These are phyloP conservation scores for Haplochromis burtoni DNA, from an alignment of 2,113 vertebrate genomes.

Conservation along the genomic window DNA sequence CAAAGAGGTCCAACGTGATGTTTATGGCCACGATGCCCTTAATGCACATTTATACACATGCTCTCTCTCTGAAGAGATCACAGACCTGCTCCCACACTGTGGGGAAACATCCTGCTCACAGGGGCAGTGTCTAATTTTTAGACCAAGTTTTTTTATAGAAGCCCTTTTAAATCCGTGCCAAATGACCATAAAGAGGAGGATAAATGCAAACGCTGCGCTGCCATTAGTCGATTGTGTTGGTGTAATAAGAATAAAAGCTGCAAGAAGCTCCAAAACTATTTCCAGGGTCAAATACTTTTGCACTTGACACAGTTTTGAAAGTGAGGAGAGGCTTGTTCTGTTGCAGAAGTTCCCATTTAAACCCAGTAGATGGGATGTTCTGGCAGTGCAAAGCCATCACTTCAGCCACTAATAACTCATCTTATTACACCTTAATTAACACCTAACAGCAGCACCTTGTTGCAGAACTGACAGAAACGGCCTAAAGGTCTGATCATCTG, in stretches of 20 bases:
- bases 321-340: not conserved
- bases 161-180: not conserved
- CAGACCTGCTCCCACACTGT: not conserved
- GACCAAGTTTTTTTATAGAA: not conserved
- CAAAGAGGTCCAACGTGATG: not conserved
- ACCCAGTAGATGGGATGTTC: not conserved
- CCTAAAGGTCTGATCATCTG: not conserved
- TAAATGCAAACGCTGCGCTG: not conserved
- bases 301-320: not conserved
- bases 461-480: not conserved
- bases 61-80: not conserved
- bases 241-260: not conserved
- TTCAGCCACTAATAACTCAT: not conserved
- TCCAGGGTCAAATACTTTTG: not conserved
- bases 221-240: not conserved
- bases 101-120: not conserved
- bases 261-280: not conserved
- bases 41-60: not conserved
- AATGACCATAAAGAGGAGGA: not conserved
- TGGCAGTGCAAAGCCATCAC: not conserved
- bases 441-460: not conserved
- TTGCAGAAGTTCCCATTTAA: not conserved
- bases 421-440: not conserved
- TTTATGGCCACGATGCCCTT: not conserved
- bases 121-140: not conserved